Conservation (phyloP, 1,140 invertebrate genomes). For the Drosophila asahinai region DNA sequence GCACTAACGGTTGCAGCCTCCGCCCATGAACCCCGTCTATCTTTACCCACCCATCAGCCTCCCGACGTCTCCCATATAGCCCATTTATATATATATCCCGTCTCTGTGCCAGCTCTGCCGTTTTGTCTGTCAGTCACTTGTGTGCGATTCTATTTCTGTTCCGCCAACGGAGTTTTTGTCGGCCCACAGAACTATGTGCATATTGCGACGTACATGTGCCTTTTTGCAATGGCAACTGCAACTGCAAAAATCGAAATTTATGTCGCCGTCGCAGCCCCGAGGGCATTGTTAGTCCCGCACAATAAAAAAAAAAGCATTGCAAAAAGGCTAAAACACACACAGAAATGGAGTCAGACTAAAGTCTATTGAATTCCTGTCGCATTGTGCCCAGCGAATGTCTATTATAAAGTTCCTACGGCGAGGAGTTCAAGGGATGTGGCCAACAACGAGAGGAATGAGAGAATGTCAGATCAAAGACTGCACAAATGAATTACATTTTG, state of each 20-base stretch:
- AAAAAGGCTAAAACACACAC: slow-evolving; percentile 20
- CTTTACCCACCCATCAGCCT: not conserved
- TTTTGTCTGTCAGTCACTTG: slow-evolving; percentile 61
- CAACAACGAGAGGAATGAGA: slow-evolving; percentile 1
- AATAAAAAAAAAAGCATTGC: slow-evolving; percentile 36
- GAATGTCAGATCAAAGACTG: slow-evolving; percentile 25
- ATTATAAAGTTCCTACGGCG: slow-evolving; percentile 20
- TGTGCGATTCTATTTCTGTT: slow-evolving; percentile 75
- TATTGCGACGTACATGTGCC: slow-evolving; percentile 5
- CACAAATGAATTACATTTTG: slow-evolving; percentile 23
- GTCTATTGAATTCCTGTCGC: slow-evolving; percentile 58
- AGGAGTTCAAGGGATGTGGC: slow-evolving; percentile 31
- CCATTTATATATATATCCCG: slow-evolving; percentile 19
- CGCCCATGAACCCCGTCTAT: slow-evolving; percentile 27
- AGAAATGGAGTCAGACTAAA: slow-evolving; percentile 35
- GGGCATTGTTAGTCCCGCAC: slow-evolving; percentile 67
- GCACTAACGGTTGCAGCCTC: slow-evolving; percentile 76
- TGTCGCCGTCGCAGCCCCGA: slow-evolving; percentile 62
- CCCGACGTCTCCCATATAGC: not conserved
- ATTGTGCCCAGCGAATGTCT: slow-evolving; percentile 38
- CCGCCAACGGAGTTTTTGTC: slow-evolving; percentile 71
- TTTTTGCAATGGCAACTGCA: slow-evolving; percentile 71
- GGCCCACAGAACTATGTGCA: slow-evolving; percentile 59
- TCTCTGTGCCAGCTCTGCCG: slow-evolving; percentile 41
- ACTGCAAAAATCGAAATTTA: slow-evolving; percentile 74